A percentile compares a stretch with the other conserved stretches of the same genome.
These are phyloP conservation scores for Hippolais icterina DNA, from an alignment of 2,113 vertebrate genomes.

Conservation along the genomic window DNA sequence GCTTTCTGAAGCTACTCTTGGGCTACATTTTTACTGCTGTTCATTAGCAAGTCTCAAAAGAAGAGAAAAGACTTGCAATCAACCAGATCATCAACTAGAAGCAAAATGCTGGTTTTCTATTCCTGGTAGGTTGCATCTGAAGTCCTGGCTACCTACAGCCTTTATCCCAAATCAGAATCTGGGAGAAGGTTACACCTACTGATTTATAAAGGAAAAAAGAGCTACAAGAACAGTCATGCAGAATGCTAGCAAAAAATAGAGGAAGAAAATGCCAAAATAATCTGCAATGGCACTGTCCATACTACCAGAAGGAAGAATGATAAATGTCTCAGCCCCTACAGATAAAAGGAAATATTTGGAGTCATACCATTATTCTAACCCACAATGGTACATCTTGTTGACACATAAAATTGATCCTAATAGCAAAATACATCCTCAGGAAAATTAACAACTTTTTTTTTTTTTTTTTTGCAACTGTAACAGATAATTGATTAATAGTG, in stretches of 20 bases:
- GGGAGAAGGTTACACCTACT: background rate
- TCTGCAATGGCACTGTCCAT: background rate
- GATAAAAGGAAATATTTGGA: background rate
- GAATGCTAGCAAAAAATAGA: background rate
- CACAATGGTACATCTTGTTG: background rate
- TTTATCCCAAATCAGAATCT: background rate
- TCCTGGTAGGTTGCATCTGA: background rate
- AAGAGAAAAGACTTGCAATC: background rate
- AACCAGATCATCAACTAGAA: background rate
- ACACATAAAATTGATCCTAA: background rate
- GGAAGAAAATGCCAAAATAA: background rate
- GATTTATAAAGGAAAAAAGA: background rate
- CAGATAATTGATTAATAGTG: background rate
- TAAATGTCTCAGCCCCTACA: background rate
- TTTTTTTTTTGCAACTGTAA: background rate
- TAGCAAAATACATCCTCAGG: background rate
- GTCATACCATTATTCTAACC: background rate
- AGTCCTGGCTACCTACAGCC: background rate
- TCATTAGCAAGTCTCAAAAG: background rate
- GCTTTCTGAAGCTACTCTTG: background rate
- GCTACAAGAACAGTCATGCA: background rate
- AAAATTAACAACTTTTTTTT: background rate
- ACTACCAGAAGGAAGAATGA: background rate
- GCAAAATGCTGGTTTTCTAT: background rate
- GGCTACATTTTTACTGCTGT: background rate